Percentiles rank a stretch among this genome's conserved stretches.
phyloP scores from a whole-genome alignment of 2,888 invertebrate species.

The Drosophila anomelani region DNA sequence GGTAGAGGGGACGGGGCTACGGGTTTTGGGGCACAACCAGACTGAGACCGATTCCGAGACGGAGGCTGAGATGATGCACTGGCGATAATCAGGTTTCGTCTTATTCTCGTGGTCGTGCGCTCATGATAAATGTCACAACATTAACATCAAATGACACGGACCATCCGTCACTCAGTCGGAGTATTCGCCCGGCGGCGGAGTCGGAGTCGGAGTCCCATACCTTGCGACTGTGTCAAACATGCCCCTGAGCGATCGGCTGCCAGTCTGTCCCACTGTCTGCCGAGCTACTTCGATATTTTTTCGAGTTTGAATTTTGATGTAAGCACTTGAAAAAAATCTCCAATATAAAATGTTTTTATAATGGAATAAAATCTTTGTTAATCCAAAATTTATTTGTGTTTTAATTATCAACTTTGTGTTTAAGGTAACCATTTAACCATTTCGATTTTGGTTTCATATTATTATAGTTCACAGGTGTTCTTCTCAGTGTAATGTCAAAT shows the following conservation, averaged over 20 bases:
- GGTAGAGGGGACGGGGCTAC: slow-evolving; percentile 17
- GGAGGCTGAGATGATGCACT: slow-evolving; percentile 75
- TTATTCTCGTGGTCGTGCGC: slow-evolving; percentile 79
- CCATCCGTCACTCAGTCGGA: slow-evolving; percentile 84
- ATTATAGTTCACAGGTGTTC: neutral
- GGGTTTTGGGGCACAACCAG: slow-evolving; percentile 56
- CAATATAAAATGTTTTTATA: neutral
- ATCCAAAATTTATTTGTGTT: neutral
- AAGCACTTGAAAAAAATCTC: neutral
- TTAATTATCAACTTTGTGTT: neutral
- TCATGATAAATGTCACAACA: slow-evolving; percentile 85
- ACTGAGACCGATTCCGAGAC: slow-evolving; percentile 61
- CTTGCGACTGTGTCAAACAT: slow-evolving; percentile 51
- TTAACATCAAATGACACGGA: slow-evolving; percentile 84
- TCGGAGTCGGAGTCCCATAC: slow-evolving; percentile 57
- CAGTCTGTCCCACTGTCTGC: slow-evolving; percentile 17
- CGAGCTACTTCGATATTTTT: slow-evolving; percentile 71
- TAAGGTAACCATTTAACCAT: neutral
- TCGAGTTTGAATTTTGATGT: slow-evolving; percentile 17
- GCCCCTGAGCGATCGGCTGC: slow-evolving; percentile 68
- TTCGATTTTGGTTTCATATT: neutral
- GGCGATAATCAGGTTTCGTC: slow-evolving; percentile 79
- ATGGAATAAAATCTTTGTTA: too few species aligned
- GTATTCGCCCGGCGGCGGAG: slow-evolving; percentile 32
- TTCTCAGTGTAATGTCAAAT: slow-evolving; percentile 62